phyloP scores from a whole-genome alignment of 2,797 vertebrate species.

The Enteromius argenteus region DNA sequence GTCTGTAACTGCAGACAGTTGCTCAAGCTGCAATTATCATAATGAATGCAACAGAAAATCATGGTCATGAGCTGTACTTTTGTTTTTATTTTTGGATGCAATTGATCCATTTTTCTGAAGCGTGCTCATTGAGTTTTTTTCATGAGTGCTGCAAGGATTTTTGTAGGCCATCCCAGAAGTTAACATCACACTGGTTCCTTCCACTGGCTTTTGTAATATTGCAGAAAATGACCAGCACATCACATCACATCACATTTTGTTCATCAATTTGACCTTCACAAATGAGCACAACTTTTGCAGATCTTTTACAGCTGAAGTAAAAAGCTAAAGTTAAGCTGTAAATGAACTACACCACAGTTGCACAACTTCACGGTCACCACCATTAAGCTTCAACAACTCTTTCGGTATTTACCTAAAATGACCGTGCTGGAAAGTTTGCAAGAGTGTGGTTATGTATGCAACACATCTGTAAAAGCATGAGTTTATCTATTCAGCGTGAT shows the following conservation, averaged over 20 bases:
- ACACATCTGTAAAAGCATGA: neutral
- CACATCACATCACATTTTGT: neutral
- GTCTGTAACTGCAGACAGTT: neutral
- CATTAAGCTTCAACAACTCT: neutral
- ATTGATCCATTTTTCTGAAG: neutral
- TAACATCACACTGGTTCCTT: neutral
- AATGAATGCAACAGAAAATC: constrained; percentile 15
- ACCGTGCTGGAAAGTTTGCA: neutral
- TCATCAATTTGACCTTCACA: neutral
- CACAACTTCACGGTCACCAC: neutral
- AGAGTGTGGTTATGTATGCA: neutral
- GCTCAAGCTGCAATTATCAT: constrained; percentile 19
- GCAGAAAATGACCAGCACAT: too few species aligned
- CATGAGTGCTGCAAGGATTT: neutral
- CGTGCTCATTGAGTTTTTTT: neutral
- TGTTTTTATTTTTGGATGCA: neutral
- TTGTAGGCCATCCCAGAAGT: neutral
- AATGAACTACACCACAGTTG: neutral
- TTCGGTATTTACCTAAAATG: neutral
- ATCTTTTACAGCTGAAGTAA: neutral
- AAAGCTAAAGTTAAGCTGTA: neutral
- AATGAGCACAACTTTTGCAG: neutral
- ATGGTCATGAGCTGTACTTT: neutral
- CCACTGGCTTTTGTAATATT: neutral
- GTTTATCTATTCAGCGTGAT: neutral